Conservation (phyloP, 1,140 invertebrate species). For the Aphelenchoides besseyi region DNA sequence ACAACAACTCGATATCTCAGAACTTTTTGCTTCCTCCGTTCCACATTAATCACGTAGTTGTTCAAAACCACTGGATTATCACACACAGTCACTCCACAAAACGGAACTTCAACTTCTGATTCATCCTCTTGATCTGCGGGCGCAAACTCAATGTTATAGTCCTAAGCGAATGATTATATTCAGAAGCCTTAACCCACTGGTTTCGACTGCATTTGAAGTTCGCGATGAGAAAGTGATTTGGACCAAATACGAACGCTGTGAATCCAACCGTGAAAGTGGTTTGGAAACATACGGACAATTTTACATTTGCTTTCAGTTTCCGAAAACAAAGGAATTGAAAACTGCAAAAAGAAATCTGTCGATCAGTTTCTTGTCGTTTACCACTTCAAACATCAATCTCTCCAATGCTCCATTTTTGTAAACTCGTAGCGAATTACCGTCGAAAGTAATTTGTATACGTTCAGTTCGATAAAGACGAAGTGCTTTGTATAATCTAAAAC, state of each 20-base stretch:
- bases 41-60: background rate
- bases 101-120: constrained; percentile 25
- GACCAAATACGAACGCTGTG: background rate
- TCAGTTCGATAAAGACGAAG: no score
- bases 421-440: background rate
- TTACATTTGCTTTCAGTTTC: background rate
- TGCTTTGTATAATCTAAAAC: no score
- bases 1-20: background rate
- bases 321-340: background rate
- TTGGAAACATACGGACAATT: background rate
- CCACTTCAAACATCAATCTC: background rate
- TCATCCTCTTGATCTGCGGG: background rate
- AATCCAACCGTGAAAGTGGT: background rate
- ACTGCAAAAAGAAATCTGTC: background rate
- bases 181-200: background rate
- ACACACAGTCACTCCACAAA: constrained; percentile 58
- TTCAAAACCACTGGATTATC: constrained; percentile 58
- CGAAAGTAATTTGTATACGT: no score
- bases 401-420: background rate
- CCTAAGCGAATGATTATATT: no score
- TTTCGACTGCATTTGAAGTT: background rate
- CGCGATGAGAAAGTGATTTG: background rate
- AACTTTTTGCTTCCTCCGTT: background rate
- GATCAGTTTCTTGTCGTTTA: no score
- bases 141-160: background rate